Base-by-base conservation (phyloP, 2,888 invertebrate species). In the Steinernema carpocapsae region DNA sequence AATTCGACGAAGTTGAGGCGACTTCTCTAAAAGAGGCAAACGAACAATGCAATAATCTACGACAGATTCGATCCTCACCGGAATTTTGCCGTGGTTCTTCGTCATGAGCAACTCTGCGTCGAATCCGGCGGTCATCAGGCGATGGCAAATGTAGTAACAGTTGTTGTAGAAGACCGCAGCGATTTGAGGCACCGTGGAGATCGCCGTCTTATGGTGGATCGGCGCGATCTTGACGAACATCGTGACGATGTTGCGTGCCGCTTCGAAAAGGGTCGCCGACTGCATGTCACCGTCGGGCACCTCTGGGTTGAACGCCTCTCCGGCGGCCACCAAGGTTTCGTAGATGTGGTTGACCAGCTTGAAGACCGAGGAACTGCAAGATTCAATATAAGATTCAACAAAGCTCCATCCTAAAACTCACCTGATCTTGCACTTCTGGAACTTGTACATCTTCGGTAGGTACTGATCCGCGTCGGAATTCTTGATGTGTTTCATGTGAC, bases 161-260 rank as follows among this genome's bases (percentile, higher is more conserved):
- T 85, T 84, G 76, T 86, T 86, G 78, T 81, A 86, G 77, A 83
- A 86, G 0, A 86, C 73, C 2, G 84, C 84, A 10, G 84, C 82
- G 72, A 83, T 81, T 43, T 82, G 82, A 3, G 86, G 86, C 70
- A 86, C 81, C 24, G 84, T 80, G 17, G 78, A 78, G 70, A 86
- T 77, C 1, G 81, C 72, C 7, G 79, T 76, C 14, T 77, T 77
- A 70, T 86, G 85, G 48, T 82, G 81, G n/a, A 81, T 74, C 14
- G 83, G 81, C 7, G 83, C 78, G 51, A 79, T 78, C n/a, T 80
- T 75, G 6, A 81, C 64, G 76, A 84, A 86, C 22, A 84, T 78
- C 26, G 83, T 80, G 17, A 86, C 76, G 43, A 86, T 81, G 70
- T 84, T 83, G 24, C 79, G 78, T 4, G 84, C 83, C 1, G 85